Conservation (phyloP, 2,113 vertebrate species). For the Lamprotornis superbus region DNA sequence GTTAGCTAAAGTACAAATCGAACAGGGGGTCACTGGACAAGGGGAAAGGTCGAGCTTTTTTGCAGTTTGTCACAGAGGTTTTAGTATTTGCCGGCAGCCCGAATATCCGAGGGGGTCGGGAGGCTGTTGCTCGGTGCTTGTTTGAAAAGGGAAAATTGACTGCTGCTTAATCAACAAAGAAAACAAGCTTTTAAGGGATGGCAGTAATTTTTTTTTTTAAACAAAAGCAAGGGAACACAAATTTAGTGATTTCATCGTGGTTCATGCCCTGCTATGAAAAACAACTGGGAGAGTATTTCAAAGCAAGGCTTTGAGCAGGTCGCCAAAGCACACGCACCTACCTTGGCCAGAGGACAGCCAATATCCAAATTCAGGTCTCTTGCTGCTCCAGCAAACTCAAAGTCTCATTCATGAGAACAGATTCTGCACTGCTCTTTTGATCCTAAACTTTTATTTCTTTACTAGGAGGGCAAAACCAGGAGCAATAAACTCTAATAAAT, state of each 20-base stretch:
- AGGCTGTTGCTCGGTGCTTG: constrained; percentile 31
- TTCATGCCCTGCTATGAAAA: constrained; percentile 52
- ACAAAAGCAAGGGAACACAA: not conserved
- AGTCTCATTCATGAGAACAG: not conserved
- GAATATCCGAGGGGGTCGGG: constrained; percentile 61
- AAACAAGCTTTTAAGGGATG: constrained; percentile 60
- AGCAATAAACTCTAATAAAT: constrained; percentile 14
- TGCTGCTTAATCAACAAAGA: constrained; percentile 67
- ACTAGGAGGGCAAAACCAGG: not conserved
- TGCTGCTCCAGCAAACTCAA: not conserved
- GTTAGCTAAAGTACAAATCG: constrained; percentile 79
- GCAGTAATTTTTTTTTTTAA: constrained; percentile 29
- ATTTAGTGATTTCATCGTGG: constrained; percentile 35
- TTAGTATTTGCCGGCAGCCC: constrained; percentile 71
- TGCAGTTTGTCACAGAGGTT: constrained; percentile 77
- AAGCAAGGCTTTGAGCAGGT: not conserved
- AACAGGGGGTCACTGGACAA: constrained; percentile 81
- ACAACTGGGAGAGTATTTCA: constrained; percentile 4
- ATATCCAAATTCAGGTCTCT: not conserved
- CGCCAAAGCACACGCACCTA: not conserved
- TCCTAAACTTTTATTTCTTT: constrained; percentile 4
- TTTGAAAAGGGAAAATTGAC: constrained; percentile 61
- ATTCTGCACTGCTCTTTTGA: not conserved
- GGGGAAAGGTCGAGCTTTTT: constrained; percentile 81
- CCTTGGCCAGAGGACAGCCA: rapidly evolving